Base-by-base conservation (phyloP, 1,140 invertebrate genomes). In the Stegodyphus mimosarum region DNA sequence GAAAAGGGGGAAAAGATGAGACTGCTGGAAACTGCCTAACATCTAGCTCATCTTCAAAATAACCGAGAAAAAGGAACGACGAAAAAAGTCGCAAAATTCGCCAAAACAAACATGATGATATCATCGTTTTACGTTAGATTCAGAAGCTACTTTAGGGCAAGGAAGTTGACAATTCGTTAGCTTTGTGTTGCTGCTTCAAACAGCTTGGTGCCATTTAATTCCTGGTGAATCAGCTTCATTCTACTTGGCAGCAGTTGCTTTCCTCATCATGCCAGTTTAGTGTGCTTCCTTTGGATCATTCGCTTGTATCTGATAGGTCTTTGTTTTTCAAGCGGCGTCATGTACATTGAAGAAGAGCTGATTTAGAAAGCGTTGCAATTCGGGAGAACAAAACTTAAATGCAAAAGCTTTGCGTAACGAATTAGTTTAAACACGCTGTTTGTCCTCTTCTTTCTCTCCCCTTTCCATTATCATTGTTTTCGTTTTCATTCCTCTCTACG, bases 91-190 rank as follows among this genome's bases (percentile, higher is more conserved):
- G 15, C 50, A 18, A 66, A 60, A 69, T 78, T 49, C 66, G 76
- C 76, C 76, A 78, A 78, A 78, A 78, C 76, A 78, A 78, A 78
- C 76, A 78, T 50, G 33, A n/a, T 33, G 74, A 66, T 64, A 64
- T 76, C 74, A 64, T 78, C 76, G 63, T 69, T 33, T 33, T 33
- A 33, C 33, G 33, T 33, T 33, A 69, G 48, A 67, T 7, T 18
- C 64, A 67, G 64, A 67, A 67, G 7, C 64, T 67, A n/a, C 64
- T 67, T 17, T 67, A 17, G 17, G 64, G 17, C 64, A n/a, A 67
- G n/a, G 17, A 15, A 18, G 17, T 17, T 67, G 15, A 67, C 64
- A 67, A 67, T 67, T 60, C 55, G 55, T 49, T 48, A 17, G 74
- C 74, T 64, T 76, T 78, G 63, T 69, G 49, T 64, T 69, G 76